Conservation (phyloP, 1,140 invertebrate genomes). For the Drosophila lowei region DNA sequence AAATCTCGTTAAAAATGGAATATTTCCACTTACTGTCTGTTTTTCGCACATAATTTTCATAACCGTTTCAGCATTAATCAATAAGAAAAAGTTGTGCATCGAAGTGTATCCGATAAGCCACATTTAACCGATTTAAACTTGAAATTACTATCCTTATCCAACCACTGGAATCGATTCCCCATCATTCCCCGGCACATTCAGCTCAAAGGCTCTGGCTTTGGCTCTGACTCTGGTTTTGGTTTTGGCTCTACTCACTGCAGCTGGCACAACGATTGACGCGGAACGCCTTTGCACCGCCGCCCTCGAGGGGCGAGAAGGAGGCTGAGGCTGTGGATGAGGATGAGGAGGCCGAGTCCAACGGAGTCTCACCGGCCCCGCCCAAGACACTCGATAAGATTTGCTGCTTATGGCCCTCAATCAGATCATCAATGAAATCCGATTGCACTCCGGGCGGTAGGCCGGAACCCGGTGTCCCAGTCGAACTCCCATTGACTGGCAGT, state of each 20-base stretch:
- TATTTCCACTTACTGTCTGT: neutral
- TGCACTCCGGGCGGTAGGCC: constrained; percentile 57
- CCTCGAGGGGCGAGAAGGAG: constrained; percentile 41
- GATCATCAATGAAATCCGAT: constrained; percentile 77
- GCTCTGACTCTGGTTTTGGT: neutral
- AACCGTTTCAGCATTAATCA: neutral
- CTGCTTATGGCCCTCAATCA: constrained; percentile 76
- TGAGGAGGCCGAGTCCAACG: constrained; percentile 21
- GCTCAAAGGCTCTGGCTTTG: constrained; percentile 11
- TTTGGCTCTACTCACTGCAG: constrained; percentile 66
- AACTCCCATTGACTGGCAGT: constrained; percentile 28
- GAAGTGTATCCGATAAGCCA: constrained; percentile 11
- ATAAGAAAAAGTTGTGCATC: constrained; percentile 19
- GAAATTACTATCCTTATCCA: constrained; percentile 31
- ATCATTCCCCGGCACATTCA: constrained; percentile 21
- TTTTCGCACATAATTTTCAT: neutral
- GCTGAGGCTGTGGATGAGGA: constrained; percentile 1
- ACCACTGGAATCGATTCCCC: constrained; percentile 17
- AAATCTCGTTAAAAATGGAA: no score
- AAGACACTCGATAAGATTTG: constrained; percentile 75
- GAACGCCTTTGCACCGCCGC: constrained; percentile 62
- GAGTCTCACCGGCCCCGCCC: constrained; percentile 38
- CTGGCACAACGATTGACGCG: constrained; percentile 74
- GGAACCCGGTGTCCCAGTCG: neutral
- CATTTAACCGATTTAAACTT: constrained; percentile 11